Conservation (phyloP, 2,113 vertebrate species). For the Taxidea taxus region DNA sequence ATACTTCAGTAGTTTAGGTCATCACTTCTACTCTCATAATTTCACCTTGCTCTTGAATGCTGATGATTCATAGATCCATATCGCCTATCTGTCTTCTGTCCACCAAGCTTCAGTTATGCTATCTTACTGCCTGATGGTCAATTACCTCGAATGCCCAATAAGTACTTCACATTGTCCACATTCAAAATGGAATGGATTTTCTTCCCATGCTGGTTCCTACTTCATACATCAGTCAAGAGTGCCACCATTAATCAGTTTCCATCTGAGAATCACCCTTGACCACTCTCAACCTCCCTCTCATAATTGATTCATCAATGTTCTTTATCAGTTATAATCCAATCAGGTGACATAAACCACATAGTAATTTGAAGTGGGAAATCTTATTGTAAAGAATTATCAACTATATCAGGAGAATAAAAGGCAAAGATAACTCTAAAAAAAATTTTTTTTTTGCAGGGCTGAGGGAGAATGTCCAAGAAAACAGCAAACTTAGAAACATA, state of each 20-base stretch:
- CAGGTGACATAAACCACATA: background rate
- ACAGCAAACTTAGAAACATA: background rate
- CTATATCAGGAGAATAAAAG: background rate
- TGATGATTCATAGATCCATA: background rate
- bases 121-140: background rate
- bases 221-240: background rate
- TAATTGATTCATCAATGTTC: background rate
- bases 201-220: background rate
- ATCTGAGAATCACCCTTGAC: background rate
- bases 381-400: background rate
- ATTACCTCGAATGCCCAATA: background rate
- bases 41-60: background rate
- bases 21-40: background rate
- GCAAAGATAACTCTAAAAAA: background rate
- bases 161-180: background rate
- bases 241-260: background rate
- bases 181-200: conserved; percentile 1
- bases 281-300: background rate
- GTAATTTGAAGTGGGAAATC: background rate
- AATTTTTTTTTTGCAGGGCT: no score
- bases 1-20: background rate
- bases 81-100: background rate
- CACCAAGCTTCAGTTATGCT: background rate
- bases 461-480: background rate
- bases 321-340: background rate